A percentile compares a stretch with the other conserved stretches of the same genome.
These are phyloP conservation scores for Carassius carassius DNA, from an alignment of 2,113 vertebrate species.

Conservation along the genomic window DNA sequence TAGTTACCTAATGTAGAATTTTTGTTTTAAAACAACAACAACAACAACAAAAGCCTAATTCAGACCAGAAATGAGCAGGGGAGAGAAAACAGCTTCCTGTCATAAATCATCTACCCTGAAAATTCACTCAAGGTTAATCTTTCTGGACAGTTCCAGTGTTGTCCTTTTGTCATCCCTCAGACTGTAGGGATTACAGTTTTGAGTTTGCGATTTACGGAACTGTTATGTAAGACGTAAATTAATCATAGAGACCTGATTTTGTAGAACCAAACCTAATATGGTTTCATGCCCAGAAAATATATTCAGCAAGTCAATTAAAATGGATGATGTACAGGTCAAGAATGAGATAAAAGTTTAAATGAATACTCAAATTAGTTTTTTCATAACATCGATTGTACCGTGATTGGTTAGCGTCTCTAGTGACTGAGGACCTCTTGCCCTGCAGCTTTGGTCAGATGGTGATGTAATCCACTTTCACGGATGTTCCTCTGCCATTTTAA, in stretches of 20 bases:
- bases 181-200: slow-evolving; percentile 3
- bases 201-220: not conserved
- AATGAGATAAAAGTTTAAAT: not conserved
- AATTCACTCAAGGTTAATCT: slow-evolving; percentile 29
- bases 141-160: slow-evolving; percentile 17
- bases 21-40: slow-evolving; percentile 17
- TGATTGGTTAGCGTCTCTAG: not conserved
- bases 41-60: slow-evolving; percentile 22
- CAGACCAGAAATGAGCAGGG: not conserved
- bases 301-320: not conserved
- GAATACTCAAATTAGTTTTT: not conserved
- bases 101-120: slow-evolving; percentile 29
- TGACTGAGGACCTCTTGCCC: not conserved
- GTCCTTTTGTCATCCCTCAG: slow-evolving; percentile 31
- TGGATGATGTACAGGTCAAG: not conserved
- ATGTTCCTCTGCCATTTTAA: not conserved
- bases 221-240: not conserved
- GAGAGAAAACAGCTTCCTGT: slow-evolving; percentile 20
- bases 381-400: not conserved
- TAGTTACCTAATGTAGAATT: slow-evolving; percentile 33
- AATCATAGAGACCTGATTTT: not conserved
- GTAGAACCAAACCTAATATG: not conserved
- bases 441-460: not conserved
- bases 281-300: not conserved
- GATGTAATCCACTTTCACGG: not conserved